Evolutionary conservation across 2,113 vertebrate genomes (phyloP), one percentile per base, ranked within the genome.

Genomic region (Zosterops lateralis): DNA sequence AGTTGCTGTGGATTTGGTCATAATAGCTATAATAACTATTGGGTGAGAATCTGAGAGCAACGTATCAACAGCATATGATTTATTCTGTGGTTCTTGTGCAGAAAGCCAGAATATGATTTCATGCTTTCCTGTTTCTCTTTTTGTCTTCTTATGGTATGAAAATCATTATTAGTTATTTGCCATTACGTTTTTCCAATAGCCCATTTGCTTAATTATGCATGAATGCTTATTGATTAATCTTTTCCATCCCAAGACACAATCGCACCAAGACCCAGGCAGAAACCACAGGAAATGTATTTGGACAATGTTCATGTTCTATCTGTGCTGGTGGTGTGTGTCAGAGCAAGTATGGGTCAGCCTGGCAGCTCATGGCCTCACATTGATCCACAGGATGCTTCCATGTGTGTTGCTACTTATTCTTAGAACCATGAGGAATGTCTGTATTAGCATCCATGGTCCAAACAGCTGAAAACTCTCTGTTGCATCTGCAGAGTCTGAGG

Each of bases 71-170:
- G 22, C 40, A 26, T 61, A 34, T 92, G 88, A 90, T 83, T 93
- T 93, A 81, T 87, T 71, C 64, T 71, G 65, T 89, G 77, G 80
- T 53, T 96, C 72, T 89, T 76, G 57, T 75, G 58, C 48, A 92
- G 74, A 83, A 89, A 80, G 68, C 83, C 57, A 90, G 82, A 82
- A 77, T 67, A 81, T 54, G 45, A 91, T 90, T 94, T 94, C 58
- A 77, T 74, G 25, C 47, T 92, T 93, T 95, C 65, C 47, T 74
- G 32, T 60, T 90, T 65, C 64, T 96, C 61, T 93, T 57, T 48
- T 73, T 53, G 13, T 84, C 31, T 18, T 87, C 44, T 78, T 75
- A 25, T 40, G 36, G 47, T 84, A 66, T 74, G 65, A 86, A 93
- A 91, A 65, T 53, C 0, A 75, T 80, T 29, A 54, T 67, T 60